Conservation (phyloP, 2,113 vertebrate species). For the Gambusia affinis region DNA sequence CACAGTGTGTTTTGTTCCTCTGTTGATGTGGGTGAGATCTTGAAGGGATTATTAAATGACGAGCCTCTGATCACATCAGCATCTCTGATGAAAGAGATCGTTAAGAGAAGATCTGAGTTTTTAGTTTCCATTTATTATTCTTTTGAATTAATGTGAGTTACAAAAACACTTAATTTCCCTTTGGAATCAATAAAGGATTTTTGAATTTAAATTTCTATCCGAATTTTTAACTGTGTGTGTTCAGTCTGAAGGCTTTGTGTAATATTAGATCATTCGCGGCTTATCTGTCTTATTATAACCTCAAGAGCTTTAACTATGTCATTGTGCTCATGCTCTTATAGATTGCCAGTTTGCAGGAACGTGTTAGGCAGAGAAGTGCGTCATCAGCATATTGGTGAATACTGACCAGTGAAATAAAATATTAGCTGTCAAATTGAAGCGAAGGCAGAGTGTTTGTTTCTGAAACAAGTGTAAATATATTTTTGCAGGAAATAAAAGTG, state of each 20-base stretch:
- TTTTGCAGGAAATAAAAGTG: background rate
- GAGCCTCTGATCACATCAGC: no score
- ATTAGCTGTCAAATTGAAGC: background rate
- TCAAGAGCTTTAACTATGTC: background rate
- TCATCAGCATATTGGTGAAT: background rate
- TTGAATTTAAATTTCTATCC: no score
- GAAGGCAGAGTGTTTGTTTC: background rate
- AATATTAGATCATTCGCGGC: no score
- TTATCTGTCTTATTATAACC: no score
- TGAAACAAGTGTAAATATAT: background rate
- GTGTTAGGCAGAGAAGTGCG: background rate
- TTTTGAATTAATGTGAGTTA: no score
- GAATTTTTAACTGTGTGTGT: no score
- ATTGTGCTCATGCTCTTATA: background rate
- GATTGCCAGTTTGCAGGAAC: background rate
- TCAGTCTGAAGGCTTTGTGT: no score
- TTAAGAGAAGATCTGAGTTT: no score
- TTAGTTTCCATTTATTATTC: no score
- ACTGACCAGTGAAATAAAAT: background rate
- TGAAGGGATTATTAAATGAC: background rate
- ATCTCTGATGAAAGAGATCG: no score
- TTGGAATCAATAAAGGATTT: no score
- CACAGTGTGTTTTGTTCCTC: background rate
- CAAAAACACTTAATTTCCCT: no score
- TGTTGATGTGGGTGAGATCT: background rate